Base-by-base conservation (phyloP, 2,113 vertebrate genomes). In the Microtus montanus region DNA sequence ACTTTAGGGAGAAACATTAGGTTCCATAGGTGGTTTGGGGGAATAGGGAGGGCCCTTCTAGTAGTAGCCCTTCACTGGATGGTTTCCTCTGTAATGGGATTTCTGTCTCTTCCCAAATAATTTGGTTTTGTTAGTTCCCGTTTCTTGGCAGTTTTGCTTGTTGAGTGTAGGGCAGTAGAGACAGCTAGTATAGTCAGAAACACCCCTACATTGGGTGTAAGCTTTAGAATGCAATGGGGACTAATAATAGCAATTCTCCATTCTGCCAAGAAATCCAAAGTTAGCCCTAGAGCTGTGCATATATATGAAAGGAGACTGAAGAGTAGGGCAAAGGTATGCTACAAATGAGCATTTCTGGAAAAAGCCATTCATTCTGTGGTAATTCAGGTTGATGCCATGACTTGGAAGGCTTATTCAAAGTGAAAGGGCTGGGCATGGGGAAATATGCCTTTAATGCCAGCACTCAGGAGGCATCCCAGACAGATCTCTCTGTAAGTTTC, bases 201-300 rank as follows among this genome's bases (percentile, higher is more conserved):
- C 93, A 78, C 86, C 97, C 95, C 64, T 82, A 96, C 75, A 94
- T 92, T 90, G 92, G 90, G 86, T 92, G 8, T 91, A 63, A 15
- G 64, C 90, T 96, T 95, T 71, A 94, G 89, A 97, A 96, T 91
- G 96, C 95, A 92, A 13, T 88, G 68, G 58, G 58, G 79, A 82
- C 93, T 97, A 97, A 93, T 84, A 97, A 97, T 97, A 97, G 95
- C 79, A 92, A 92, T 93, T 94, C 74, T 41, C 94, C 82, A 92
- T 68, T 93, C 88, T 96, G 96, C 95, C 96, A 96, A 92, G 82
- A 96, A 97, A 94, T 93, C 83, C 94, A 96, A 91, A 96, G 96
- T 96, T 97, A 97, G 95, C 86, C 35, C 92, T 49, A 89, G 93
- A 97, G 83, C 79, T 95, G 96, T 95, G 95, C 38, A 30, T 66